Evolutionary conservation across 2,888 invertebrate species (phyloP), one percentile per base, ranked within the genome.

Genomic region (Theodoxus fluviatilis): DNA sequence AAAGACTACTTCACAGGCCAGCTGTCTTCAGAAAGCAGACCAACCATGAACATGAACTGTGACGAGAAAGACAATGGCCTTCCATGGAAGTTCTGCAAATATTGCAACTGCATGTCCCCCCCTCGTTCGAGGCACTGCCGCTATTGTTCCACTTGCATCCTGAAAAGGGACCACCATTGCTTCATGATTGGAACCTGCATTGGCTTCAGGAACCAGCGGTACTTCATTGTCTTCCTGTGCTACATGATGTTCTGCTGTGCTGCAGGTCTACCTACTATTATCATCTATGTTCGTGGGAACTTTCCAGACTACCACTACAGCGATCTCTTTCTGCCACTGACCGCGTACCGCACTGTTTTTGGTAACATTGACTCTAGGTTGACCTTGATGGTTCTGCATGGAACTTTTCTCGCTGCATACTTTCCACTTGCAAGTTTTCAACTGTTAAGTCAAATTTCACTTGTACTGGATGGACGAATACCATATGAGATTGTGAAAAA

Each of bases 101-200:
- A 65, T 18, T 83, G 83, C 71, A 57, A 76, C 33, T 71, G 78
- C 71, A 71, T 75, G 43, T 71, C 74, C 0, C 83, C 83, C 1
- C 83, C 83, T 2, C 73, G 83, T 7, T 70, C 81, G 7, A 80
- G 82, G 69, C 83, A 83, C 70, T 84, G 84, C 67, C 73, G 75
- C 12, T 73, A 77, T 6, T 84, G 84, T 73, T 68, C 77, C 52
- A 73, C 63, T 31, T 84, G 84, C 73, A 81, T 83, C n/a, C 70
- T 84, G 25, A 81, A 83, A 65, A 73, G 84, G 1, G 84, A 84
- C 71, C 84, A 84, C 72, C 84, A 84, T 71, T 84, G 84, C 65
- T 81, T 75, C 64, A 75, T 84, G 74, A 76, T 82, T n/a, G 83
- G 81, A 12, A 74, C 73, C n/a, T 80, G 80, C 69, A 78, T 82